Base-by-base conservation (phyloP, 2,888 invertebrate genomes). In the Neoaliturus tenellus region DNA sequence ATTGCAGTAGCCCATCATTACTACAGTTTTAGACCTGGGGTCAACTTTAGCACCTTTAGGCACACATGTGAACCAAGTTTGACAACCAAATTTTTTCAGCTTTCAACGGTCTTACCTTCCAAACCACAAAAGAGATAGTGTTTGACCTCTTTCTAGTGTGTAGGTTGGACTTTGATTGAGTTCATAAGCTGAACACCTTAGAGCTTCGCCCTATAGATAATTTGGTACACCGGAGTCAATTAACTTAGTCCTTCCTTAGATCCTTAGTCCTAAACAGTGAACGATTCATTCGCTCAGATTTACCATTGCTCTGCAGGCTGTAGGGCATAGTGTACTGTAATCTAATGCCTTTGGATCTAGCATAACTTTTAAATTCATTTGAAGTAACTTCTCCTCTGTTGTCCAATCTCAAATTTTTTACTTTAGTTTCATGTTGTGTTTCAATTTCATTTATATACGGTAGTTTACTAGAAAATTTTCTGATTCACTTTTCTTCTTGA, bases 291-390 rank as follows among this genome's bases (percentile, higher is more conserved):
- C 88, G 82, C 82, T 89, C 88, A 0, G 88, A 83, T 69, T 86
- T 86, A 4, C 88, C 88, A 81, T 88, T 88, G 67, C 88, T 87
- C 82, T 89, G 80, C 0, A 88, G 88, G 6, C 88, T 88, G 81
- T 88, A 86, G 6, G 86, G 80, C 6, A 87, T 86, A 33, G 88
- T 87, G 39, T 86, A 87, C 67, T 87, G 83, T 62, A 86, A 81
- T n/a, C 84, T 35, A 25, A 88, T 88, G 0, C 88, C 88, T 71
- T 85, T 87, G 0, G 55, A 51, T 81, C 87, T 86, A 48, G 86
- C 88, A 84, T 83, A 85, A 10, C 86, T 23, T 73, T 85, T 85
- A 23, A 88, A 86, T 75, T 88, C 85, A 12, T 86, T 86, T 0
- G 86, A 87, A 0, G 87, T 78, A 55, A 87, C 88, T 83, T 88